Evolutionary conservation across 2,113 vertebrate species (phyloP).

Genomic region (Mus spicilegus): DNA sequence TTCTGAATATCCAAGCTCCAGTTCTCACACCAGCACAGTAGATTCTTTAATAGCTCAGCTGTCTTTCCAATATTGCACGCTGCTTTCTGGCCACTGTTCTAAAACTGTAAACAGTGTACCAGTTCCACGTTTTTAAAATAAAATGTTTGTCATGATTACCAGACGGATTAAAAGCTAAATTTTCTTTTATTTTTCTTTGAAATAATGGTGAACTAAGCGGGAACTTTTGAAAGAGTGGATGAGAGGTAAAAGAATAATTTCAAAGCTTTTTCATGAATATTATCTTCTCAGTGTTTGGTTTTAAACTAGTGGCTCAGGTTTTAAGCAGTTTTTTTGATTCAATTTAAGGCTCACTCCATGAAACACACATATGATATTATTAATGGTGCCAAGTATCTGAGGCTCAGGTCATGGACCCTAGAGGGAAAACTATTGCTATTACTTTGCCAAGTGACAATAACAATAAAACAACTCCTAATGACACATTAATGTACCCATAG

Average conservation of each 20-base stretch:
- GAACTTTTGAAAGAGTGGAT: not conserved
- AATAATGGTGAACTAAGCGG: not conserved
- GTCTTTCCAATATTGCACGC: not conserved
- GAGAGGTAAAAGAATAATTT: not conserved
- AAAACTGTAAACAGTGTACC: not conserved
- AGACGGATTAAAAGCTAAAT: not conserved
- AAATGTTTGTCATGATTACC: not conserved
- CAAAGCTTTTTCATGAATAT: not conserved
- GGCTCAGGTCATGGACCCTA: not conserved
- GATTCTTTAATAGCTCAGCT: too few relatives aligned
- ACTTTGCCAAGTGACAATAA: not conserved
- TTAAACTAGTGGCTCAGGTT: not conserved
- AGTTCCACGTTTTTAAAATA: not conserved
- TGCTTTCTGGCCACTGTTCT: not conserved
- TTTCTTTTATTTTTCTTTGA: constrained; percentile 12
- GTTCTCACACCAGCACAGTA: not conserved
- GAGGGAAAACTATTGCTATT: not conserved
- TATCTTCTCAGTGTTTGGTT: not conserved
- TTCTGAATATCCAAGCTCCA: not conserved
- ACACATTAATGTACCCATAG: not conserved
- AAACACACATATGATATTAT: not conserved
- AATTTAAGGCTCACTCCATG: not conserved
- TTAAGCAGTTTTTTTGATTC: not conserved
- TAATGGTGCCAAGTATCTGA: not conserved
- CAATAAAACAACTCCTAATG: not conserved